Percentiles rank a stretch among this genome's conserved stretches.
These are phyloP conservation scores for Acomys russatus DNA, from an alignment of 2,797 vertebrate species.

Conservation along the genomic window DNA sequence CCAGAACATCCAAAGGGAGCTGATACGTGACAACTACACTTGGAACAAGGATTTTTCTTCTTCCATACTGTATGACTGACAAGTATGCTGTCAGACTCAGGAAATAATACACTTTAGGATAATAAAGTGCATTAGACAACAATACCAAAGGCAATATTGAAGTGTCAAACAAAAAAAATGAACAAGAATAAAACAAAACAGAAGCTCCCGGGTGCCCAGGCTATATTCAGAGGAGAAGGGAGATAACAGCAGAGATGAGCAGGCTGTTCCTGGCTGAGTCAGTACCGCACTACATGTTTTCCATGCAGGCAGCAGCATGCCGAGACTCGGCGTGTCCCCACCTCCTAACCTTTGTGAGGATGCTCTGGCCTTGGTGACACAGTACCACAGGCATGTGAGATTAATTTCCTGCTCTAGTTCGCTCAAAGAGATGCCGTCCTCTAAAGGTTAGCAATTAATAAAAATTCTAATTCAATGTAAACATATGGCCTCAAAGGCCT, in stretches of 20 bases:
- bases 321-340: neutral
- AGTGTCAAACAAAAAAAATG: conserved; percentile 69
- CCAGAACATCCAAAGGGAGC: neutral
- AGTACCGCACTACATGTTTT: conserved; percentile 51
- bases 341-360: conserved; percentile 61
- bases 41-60: neutral
- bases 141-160: conserved; percentile 70
- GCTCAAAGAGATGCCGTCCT: conserved; percentile 65
- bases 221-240: conserved; percentile 42
- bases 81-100: conserved; percentile 57
- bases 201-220: neutral
- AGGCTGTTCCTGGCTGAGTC: conserved; percentile 20
- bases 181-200: conserved; percentile 67
- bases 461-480: conserved; percentile 64
- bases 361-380: conserved; percentile 20
- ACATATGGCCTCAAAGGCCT: conserved; percentile 20
- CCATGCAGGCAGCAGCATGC: conserved; percentile 17
- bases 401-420: conserved; percentile 73
- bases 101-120: conserved; percentile 71
- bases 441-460: conserved; percentile 80
- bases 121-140: conserved; percentile 78
- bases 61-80: neutral
- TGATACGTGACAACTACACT: neutral
- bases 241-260: conserved; percentile 69
- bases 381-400: conserved; percentile 36